A percentile compares a stretch with the other conserved stretches of the same genome.
Evolutionary conservation across 1,140 invertebrate species (phyloP).

Genomic region (Drosophila yakuba): DNA sequence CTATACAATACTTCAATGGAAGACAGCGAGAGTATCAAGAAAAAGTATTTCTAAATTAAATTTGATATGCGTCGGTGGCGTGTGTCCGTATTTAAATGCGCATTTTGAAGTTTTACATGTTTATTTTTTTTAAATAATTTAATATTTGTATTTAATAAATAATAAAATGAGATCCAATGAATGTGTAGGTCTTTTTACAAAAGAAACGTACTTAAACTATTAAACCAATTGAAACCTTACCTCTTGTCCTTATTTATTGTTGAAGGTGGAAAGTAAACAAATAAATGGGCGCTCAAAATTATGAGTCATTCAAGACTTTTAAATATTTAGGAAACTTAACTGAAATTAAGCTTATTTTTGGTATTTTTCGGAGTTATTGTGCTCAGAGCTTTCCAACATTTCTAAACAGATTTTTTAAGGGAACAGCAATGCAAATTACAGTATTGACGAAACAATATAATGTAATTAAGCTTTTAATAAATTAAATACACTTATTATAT

Average conservation of each 20-base stretch:
- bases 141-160: conserved; percentile 80
- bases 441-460: no score
- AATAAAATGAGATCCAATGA: conserved; percentile 54
- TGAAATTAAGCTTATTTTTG: neutral
- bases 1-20: conserved; percentile 14
- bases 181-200: conserved; percentile 78
- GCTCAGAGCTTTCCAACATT: no score
- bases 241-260: conserved; percentile 3
- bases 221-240: conserved; percentile 61
- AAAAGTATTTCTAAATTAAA: conserved; percentile 75
- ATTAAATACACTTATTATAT: neutral
- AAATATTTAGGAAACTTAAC: neutral
- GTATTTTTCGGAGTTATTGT: neutral
- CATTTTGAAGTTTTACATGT: conserved; percentile 79
- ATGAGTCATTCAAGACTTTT: neutral
- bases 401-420: no score
- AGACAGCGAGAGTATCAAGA: conserved; percentile 53
- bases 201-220: conserved; percentile 78
- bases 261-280: neutral
- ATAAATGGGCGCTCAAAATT: neutral
- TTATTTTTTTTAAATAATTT: conserved; percentile 76
- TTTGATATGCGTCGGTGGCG: conserved; percentile 46
- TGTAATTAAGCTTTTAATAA: neutral
- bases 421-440: no score
- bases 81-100: conserved; percentile 68